Conservation (phyloP, 1,140 invertebrate species). For the Nautilus pompilius region DNA sequence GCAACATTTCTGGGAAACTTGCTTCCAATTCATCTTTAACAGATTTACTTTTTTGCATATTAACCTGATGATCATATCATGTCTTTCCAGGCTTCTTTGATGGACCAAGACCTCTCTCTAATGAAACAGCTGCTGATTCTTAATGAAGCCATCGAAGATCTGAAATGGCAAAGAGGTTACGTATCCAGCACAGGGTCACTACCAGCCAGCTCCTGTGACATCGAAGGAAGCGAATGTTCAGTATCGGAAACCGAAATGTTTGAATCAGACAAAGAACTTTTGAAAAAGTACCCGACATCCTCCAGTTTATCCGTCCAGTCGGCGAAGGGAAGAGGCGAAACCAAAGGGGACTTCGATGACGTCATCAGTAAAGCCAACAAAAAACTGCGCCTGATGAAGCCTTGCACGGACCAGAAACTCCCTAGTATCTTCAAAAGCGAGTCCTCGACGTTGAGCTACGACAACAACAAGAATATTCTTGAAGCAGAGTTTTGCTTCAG, state of each 20-base stretch:
- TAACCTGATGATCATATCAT: conserved; percentile 7
- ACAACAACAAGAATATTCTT: conserved; percentile 2
- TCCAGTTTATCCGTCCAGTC: conserved; percentile 2
- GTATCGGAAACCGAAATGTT: conserved; percentile 37
- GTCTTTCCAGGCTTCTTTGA: conserved; percentile 38
- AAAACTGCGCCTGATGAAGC: background rate
- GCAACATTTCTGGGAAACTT: background rate
- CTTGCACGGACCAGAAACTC: background rate
- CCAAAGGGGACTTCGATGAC: conserved; percentile 10
- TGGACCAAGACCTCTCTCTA: conserved; percentile 46
- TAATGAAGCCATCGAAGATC: conserved; percentile 47
- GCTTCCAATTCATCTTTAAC: background rate
- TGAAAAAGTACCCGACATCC: conserved; percentile 8
- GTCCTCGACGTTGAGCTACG: background rate
- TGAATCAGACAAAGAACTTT: conserved; percentile 25
- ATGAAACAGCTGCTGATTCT: conserved; percentile 48
- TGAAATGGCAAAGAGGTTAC: conserved; percentile 41
- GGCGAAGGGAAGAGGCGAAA: background rate
- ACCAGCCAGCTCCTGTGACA: conserved; percentile 21
- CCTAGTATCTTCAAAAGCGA: background rate
- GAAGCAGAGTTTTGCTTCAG: background rate
- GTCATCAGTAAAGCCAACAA: background rate
- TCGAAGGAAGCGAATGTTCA: conserved; percentile 23
- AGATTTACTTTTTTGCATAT: background rate
- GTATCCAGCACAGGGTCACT: conserved; percentile 24